phyloP scores from a whole-genome alignment of 2,888 invertebrate genomes.

The Chouioia cunea region DNA sequence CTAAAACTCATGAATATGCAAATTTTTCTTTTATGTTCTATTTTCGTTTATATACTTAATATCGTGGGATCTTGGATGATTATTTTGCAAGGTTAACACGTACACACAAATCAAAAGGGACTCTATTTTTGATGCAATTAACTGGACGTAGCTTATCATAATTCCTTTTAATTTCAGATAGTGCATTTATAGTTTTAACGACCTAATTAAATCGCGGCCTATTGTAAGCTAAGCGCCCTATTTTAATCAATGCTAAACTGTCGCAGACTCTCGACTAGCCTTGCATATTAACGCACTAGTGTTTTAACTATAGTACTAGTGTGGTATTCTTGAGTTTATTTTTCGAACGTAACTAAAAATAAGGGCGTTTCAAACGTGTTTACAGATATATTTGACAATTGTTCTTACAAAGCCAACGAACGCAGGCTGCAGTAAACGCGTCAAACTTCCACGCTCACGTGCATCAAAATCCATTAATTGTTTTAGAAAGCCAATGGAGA shows the following conservation, averaged over 20 bases:
- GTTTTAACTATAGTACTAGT: too few relatives aligned
- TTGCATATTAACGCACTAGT: too few relatives aligned
- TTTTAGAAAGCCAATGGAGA: background rate
- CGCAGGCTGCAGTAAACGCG: too few relatives aligned
- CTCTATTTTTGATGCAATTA: slow-evolving; percentile 28
- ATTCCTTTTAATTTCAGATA: slow-evolving; percentile 19
- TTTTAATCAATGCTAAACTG: background rate
- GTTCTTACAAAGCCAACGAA: too few relatives aligned
- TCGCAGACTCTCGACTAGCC: background rate
- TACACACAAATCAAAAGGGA: too few relatives aligned
- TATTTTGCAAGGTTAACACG: slow-evolving; percentile 24
- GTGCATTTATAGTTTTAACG: slow-evolving; percentile 12
- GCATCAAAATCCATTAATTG: too few relatives aligned
- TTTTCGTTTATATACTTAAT: slow-evolving; percentile 20
- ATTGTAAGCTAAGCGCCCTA: background rate
- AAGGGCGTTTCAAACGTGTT: too few relatives aligned
- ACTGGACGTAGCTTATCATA: slow-evolving; percentile 15
- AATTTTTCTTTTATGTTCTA: slow-evolving; percentile 17
- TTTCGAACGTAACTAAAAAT: too few relatives aligned
- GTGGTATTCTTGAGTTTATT: too few relatives aligned
- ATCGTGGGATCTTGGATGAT: slow-evolving; percentile 21
- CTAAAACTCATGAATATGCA: slow-evolving; percentile 7
- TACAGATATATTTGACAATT: too few relatives aligned
- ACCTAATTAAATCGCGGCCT: background rate
- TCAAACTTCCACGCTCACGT: too few relatives aligned